Conservation (phyloP, 2,888 invertebrate genomes). For the Pyrocoelia pectoralis region DNA sequence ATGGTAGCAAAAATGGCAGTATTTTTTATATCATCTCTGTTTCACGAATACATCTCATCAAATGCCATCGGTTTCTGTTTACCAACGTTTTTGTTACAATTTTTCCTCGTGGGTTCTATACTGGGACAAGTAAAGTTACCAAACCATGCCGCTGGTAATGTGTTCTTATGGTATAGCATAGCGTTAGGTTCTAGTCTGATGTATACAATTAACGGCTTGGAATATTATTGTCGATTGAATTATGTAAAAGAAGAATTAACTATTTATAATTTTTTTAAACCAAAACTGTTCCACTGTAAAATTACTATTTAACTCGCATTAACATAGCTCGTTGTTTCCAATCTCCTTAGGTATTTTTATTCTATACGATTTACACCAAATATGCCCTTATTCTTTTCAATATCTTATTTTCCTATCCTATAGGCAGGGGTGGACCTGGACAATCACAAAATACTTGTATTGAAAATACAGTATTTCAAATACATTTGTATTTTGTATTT, state of each 20-base stretch:
- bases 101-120: slow-evolving; percentile 73
- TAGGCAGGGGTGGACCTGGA: too few species aligned
- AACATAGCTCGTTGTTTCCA: too few species aligned
- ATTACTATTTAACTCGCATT: background rate
- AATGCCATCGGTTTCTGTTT: slow-evolving; percentile 86
- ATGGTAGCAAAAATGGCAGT: slow-evolving; percentile 68
- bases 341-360: too few species aligned
- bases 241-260: slow-evolving; percentile 65
- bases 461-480: too few species aligned
- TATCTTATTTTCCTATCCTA: too few species aligned
- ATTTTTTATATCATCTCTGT: slow-evolving; percentile 81
- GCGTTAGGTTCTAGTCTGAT: slow-evolving; percentile 79
- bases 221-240: slow-evolving; percentile 83
- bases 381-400: too few species aligned
- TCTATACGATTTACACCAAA: too few species aligned
- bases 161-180: slow-evolving; percentile 85
- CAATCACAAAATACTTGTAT: too few species aligned
- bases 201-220: slow-evolving; percentile 84
- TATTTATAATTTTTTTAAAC: slow-evolving; percentile 61
- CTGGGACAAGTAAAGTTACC: slow-evolving; percentile 64
- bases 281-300: slow-evolving; percentile 60
- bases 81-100: slow-evolving; percentile 82
- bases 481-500: too few species aligned
- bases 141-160: slow-evolving; percentile 68
- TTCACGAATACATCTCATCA: slow-evolving; percentile 88